These are phyloP conservation scores for Anarhynchus alexandrinus DNA, from an alignment of 2,113 vertebrate genomes.

Conservation along the genomic window DNA sequence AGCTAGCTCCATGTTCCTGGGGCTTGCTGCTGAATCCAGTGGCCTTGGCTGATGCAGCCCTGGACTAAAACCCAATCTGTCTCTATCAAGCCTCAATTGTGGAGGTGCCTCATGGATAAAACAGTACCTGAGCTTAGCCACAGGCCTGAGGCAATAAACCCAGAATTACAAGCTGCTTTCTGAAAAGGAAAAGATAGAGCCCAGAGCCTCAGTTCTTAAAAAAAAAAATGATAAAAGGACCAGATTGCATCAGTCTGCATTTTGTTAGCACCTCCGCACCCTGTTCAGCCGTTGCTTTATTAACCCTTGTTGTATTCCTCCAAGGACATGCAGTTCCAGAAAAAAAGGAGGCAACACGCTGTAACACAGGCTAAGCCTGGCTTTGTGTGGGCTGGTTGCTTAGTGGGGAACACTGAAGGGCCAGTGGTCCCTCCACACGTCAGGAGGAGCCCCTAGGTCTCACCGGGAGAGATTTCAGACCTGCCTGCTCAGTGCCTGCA, in stretches of 20 bases:
- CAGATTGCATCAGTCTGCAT: background rate
- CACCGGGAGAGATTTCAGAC: background rate
- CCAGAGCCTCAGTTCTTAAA: background rate
- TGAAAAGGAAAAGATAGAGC: background rate
- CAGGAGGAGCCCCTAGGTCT: background rate
- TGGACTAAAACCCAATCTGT: background rate
- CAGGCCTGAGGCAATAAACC: background rate
- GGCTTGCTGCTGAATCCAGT: background rate
- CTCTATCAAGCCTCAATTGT: background rate
- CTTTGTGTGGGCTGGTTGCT: background rate
- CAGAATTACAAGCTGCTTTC: background rate
- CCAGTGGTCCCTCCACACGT: rapidly evolving
- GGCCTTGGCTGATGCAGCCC: background rate
- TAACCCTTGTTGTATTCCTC: background rate
- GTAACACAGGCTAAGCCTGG: background rate
- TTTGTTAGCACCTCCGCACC: background rate
- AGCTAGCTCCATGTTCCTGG: background rate
- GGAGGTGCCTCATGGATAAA: background rate
- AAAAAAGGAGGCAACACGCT: background rate
- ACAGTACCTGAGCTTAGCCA: background rate
- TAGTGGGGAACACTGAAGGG: background rate
- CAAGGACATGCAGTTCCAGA: background rate
- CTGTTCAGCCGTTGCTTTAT: background rate
- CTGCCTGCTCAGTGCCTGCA: background rate
- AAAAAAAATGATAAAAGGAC: background rate